These are phyloP conservation scores for Mastomys coucha DNA, from an alignment of 2,113 vertebrate genomes.

Conservation along the genomic window DNA sequence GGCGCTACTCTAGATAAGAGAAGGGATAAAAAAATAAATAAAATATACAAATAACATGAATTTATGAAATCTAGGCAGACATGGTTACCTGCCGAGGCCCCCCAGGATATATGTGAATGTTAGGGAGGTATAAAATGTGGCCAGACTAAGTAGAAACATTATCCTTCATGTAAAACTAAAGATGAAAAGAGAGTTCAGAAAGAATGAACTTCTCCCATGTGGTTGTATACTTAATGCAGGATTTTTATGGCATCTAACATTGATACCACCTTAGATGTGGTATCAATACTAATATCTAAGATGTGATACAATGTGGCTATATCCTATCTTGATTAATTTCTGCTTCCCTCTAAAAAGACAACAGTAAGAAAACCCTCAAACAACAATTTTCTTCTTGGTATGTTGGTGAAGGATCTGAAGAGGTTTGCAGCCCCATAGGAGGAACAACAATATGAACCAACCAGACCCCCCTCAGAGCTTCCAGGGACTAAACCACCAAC, in stretches of 20 bases:
- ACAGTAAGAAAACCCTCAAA: not conserved
- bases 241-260: not conserved
- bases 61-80: not conserved
- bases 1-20: not conserved
- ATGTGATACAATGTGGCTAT: not conserved
- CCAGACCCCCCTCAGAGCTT: too few species aligned
- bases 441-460: too few species aligned
- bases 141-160: not conserved
- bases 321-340: not conserved
- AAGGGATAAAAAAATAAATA: conserved; percentile 10
- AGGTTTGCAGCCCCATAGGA: too few species aligned
- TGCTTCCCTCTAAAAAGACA: not conserved
- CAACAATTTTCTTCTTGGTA: not conserved
- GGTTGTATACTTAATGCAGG: not conserved
- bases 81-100: too few species aligned
- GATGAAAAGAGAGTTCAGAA: not conserved
- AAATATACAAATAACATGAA: not conserved
- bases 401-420: too few species aligned
- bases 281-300: too few species aligned
- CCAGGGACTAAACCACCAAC: too few species aligned
- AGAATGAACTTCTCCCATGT: not conserved
- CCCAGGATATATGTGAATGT: not conserved
- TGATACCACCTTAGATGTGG: too few species aligned
- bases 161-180: not conserved
- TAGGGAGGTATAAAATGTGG: not conserved